Evolutionary conservation across 2,888 invertebrate species (phyloP).

Genomic region (Chrysina gloriosa): DNA sequence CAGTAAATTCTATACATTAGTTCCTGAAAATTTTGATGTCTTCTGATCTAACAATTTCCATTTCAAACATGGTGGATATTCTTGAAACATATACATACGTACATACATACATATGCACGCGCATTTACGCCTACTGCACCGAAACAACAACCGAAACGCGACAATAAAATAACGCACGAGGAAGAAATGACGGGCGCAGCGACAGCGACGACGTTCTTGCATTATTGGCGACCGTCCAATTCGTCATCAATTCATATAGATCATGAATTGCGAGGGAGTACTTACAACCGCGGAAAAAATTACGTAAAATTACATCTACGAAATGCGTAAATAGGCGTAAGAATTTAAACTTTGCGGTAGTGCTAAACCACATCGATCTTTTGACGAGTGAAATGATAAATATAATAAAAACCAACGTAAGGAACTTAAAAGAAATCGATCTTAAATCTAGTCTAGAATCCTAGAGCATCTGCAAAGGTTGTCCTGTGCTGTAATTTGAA

Average conservation of each 20-base stretch:
- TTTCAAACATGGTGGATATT: slow-evolving; percentile 13
- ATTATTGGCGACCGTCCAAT: slow-evolving; percentile 1
- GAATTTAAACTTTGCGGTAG: no score
- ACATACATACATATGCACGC: slow-evolving; percentile 6
- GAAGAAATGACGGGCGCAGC: slow-evolving; percentile 13
- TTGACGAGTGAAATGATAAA: no score
- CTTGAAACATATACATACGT: slow-evolving; percentile 24
- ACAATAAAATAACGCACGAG: slow-evolving; percentile 14
- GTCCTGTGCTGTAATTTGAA: no score
- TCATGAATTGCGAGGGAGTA: background rate
- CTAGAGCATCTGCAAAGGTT: no score
- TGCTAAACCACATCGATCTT: no score
- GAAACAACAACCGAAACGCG: slow-evolving; percentile 18
- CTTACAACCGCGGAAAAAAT: background rate
- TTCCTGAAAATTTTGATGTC: slow-evolving; percentile 18
- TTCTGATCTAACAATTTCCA: slow-evolving; percentile 20
- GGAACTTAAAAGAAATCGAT: no score
- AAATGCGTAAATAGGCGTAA: no score
- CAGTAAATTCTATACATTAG: background rate
- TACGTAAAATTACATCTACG: background rate
- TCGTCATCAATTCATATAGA: background rate
- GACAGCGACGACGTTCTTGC: background rate
- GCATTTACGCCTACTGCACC: slow-evolving; percentile 16
- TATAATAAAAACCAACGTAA: no score
- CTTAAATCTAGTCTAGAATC: no score